Base-by-base conservation (phyloP, 2,797 vertebrate genomes). In the Kryptopterus vitreolus region DNA sequence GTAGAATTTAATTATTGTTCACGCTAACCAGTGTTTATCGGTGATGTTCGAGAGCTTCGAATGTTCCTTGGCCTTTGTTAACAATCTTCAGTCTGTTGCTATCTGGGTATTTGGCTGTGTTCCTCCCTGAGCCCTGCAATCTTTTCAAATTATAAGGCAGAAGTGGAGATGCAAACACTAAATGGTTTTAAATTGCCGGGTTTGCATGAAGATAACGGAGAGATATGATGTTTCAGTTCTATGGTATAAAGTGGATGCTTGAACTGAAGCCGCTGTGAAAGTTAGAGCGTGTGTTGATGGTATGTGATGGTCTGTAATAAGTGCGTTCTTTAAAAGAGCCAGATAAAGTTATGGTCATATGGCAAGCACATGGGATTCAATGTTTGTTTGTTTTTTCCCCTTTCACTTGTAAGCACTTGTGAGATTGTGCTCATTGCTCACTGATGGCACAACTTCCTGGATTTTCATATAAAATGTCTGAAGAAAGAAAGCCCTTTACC, bases 41-140 rank as follows among this genome's bases (percentile, higher is more conserved):
- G 22, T 52, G n/a, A 53, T 65, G 59, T 73, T 74, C 31, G 35
- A 61, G 18, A 58, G 33, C 31, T 66, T n/a, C n/a, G 50, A 53
- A 53, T 71, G 22, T 71, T 33, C 65, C 50, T 71, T 53, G 48
- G 16, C 22, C 6, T 35, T 65, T 73, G 26, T 65, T 20, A 59
- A 11, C 53, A 55, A 26, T 55, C 29, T 80, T 57, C 9, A 4
- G 2, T 65, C n/a, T 69, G 59, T 59, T 72, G 22, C 55, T 72
- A 22, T 83, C 65, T 29, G 29, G 12, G 31, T 61, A 58, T 78
- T 66, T 72, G 70, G 71, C 52, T 24, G 7, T 57, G 46, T 35
- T 81, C 68, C 58, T 63, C 68, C 33, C 53, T 26, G 26, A 79
- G 61, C 16, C 72, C 79, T 81, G 68, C 82, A 80, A 83, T 85